These are phyloP conservation scores for Mercenaria mercenaria DNA, from an alignment of 1,140 invertebrate species.

Conservation along the genomic window DNA sequence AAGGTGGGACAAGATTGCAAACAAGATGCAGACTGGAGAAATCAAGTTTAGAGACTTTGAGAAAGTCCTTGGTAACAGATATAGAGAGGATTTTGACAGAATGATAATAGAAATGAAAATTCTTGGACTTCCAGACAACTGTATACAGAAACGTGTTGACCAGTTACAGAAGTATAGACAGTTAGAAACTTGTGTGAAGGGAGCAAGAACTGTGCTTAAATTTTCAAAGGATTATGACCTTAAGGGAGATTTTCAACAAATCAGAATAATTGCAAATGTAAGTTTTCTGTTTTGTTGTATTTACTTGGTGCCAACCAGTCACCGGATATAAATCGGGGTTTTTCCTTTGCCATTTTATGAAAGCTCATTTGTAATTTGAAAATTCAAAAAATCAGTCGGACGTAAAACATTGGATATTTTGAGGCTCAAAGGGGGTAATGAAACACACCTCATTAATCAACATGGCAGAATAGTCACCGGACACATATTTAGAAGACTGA, in stretches of 20 bases:
- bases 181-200: conserved; percentile 4
- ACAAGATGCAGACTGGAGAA: not conserved
- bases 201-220: conserved; percentile 20
- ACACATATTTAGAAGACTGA: too few species aligned
- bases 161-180: conserved; percentile 43
- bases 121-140: not conserved
- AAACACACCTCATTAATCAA: too few species aligned
- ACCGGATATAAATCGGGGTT: too few species aligned
- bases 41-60: conserved; percentile 36
- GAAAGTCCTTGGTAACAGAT: not conserved
- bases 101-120: conserved; percentile 22
- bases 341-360: too few species aligned
- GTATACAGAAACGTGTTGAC: not conserved
- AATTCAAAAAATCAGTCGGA: too few species aligned
- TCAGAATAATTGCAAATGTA: conserved; percentile 24
- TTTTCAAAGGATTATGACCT: not conserved
- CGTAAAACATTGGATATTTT: too few species aligned
- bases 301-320: too few species aligned
- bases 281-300: not conserved
- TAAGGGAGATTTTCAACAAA: conserved; percentile 7
- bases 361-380: too few species aligned
- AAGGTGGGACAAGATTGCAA: not conserved
- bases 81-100: not conserved
- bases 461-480: too few species aligned
- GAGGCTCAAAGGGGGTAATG: too few species aligned